Evolutionary conservation across 35 echinoderm and acorn worm species (phyloP).

Genomic region (Anneissia japonica): DNA sequence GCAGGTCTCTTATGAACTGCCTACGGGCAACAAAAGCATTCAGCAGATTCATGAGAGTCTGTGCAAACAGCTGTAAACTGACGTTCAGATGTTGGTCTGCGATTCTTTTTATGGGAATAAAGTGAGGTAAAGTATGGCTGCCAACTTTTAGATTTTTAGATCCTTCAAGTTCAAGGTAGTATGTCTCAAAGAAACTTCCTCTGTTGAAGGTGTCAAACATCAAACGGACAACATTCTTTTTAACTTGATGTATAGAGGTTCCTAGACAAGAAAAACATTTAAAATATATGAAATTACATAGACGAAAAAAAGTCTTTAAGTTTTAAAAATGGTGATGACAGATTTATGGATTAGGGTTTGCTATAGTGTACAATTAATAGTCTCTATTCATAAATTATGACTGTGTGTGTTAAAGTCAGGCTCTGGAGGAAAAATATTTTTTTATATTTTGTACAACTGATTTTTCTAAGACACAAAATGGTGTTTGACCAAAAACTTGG

Average conservation of each 20-base stretch:
- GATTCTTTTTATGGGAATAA: background rate
- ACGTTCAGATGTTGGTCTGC: background rate
- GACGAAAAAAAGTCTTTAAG: too few relatives aligned
- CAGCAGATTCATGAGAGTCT: background rate
- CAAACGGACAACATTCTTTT: background rate
- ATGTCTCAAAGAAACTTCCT: background rate
- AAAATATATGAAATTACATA: too few relatives aligned
- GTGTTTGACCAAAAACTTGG: too few relatives aligned
- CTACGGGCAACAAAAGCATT: constrained; percentile 4
- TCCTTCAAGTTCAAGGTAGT: background rate
- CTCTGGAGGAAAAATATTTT: too few relatives aligned
- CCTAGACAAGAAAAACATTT: background rate
- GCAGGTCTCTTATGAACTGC: background rate
- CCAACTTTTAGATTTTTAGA: too few relatives aligned
- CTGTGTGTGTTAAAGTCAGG: too few relatives aligned
- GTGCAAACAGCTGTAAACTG: background rate
- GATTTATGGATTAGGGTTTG: too few relatives aligned
- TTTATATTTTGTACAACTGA: too few relatives aligned
- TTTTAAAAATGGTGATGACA: too few relatives aligned
- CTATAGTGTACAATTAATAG: too few relatives aligned
- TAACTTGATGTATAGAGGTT: background rate
- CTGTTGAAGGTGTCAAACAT: constrained; percentile 3
- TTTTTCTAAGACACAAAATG: too few relatives aligned
- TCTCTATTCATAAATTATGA: too few relatives aligned
- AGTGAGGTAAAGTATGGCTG: background rate